A percentile compares a stretch with the other conserved stretches of the same genome.
These are phyloP conservation scores for Ectropis grisescens DNA, from an alignment of 1,140 invertebrate species.

Conservation along the genomic window DNA sequence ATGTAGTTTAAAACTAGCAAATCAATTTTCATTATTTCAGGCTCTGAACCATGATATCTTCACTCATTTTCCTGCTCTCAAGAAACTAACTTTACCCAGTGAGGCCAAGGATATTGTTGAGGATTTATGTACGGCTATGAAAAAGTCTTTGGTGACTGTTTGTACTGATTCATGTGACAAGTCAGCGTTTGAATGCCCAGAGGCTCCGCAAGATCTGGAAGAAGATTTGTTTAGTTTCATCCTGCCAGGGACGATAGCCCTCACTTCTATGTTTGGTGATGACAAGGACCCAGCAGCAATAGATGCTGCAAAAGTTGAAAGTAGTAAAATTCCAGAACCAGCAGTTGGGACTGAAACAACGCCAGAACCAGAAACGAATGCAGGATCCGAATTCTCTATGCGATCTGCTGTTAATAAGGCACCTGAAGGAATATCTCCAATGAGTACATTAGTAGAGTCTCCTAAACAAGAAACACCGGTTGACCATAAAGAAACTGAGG, in stretches of 20 bases:
- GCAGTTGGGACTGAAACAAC: no score
- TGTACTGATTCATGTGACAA: conserved; percentile 33
- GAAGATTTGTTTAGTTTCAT: conserved; percentile 25
- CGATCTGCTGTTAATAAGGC: conserved; percentile 29
- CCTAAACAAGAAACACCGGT: conserved; percentile 16
- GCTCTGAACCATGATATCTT: conserved; percentile 28
- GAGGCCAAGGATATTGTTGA: conserved; percentile 23
- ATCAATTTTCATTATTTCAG: conserved; percentile 34
- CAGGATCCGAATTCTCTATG: conserved; percentile 33
- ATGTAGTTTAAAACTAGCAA: background rate
- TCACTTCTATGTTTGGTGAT: conserved; percentile 11
- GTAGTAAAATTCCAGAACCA: no score
- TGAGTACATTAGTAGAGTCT: conserved; percentile 18
- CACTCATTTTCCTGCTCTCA: conserved; percentile 33
- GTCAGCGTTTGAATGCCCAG: conserved; percentile 31
- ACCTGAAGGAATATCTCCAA: conserved; percentile 16
- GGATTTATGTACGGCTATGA: conserved; percentile 32
- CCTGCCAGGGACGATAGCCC: conserved; percentile 31
- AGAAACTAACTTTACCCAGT: conserved; percentile 33
- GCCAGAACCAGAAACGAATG: no score
- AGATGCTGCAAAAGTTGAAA: no score
- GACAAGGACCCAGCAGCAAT: conserved; percentile 15
- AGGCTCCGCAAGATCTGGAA: conserved; percentile 24
- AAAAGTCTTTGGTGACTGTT: conserved; percentile 32
- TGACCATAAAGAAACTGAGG: conserved; percentile 13